Base-by-base conservation (phyloP, 2,113 vertebrate genomes). In the Sinocyclocheilus anophthalmus region DNA sequence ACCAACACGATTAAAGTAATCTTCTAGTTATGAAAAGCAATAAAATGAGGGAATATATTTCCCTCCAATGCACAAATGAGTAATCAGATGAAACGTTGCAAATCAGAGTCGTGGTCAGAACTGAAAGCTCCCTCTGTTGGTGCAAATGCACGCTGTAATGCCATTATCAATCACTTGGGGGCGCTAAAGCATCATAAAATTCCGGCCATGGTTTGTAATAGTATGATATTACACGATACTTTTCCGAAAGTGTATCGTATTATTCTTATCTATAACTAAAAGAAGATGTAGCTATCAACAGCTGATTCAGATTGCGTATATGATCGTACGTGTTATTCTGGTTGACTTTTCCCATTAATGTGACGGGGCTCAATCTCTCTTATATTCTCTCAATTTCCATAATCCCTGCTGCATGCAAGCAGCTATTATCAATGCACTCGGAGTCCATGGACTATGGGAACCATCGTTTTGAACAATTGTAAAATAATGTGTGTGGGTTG, bases 321-420 rank as follows among this genome's bases (percentile, higher is more conserved):
- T n/a, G n/a, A n/a, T n/a, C n/a, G n/a, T n/a, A n/a, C n/a, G n/a
- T n/a, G n/a, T n/a, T n/a, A n/a, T n/a, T n/a, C n/a, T n/a, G n/a
- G n/a, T 67, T 33, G 26, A 33, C 24, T 53, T 14, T 26, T 70
- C 26, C 39, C 9, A 20, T 61, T 45, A 67, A 76, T 48, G 42
- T 14, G 37, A 69, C 37, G 48, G 5, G 61, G 69, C 55, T 70
- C 59, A 18, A 13, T 76, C 72, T 50, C 22, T 42, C 73, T 73
- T 37, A 77, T 76, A 20, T 86, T 86, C 55, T 63, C 39, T 77
- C 37, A 24, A 18, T 65, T 50, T 16, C 14, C 37, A 63, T 72
- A 53, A 78, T 72, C 22, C 57, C n/a, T 57, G 20, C 26, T 70
- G 22, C 45, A 16, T 18, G 45, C 20, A 12, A 63, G 30, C 16